These are phyloP conservation scores for Nerophis lumbriciformis DNA, from an alignment of 2,113 vertebrate species.

Conservation along the genomic window DNA sequence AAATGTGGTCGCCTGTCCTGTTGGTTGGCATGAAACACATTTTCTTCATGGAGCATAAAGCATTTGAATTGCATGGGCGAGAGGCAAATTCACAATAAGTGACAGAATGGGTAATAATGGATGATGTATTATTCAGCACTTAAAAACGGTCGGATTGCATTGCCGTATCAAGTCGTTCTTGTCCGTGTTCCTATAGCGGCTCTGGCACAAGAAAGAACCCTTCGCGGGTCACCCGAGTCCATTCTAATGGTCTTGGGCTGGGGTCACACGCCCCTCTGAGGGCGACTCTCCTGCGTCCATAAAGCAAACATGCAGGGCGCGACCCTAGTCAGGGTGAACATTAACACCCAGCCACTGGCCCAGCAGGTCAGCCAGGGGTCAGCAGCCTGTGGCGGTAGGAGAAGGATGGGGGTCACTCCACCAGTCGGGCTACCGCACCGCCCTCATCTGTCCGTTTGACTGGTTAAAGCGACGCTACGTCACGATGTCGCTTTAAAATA, in stretches of 20 bases:
- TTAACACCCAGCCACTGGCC: constrained; percentile 59
- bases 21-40: constrained; percentile 42
- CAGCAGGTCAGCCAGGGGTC: constrained; percentile 49
- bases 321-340: constrained; percentile 63
- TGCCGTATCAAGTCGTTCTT: too few relatives aligned
- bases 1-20: constrained; percentile 36
- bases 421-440: not conserved
- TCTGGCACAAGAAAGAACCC: constrained; percentile 7
- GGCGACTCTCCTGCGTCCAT: constrained; percentile 49
- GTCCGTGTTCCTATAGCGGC: not conserved
- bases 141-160: too few relatives aligned
- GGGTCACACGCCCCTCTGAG: constrained; percentile 38
- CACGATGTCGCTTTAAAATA: not conserved
- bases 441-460: not conserved
- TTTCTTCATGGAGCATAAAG: constrained; percentile 7
- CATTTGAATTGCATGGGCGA: constrained; percentile 61
- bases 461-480: not conserved
- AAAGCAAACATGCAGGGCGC: constrained; percentile 60
- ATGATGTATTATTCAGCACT: too few relatives aligned
- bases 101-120: not conserved
- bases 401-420: constrained; percentile 40
- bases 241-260: constrained; percentile 37
- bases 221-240: constrained; percentile 28
- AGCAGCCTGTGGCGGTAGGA: constrained; percentile 43
- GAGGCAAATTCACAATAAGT: constrained; percentile 2